A percentile compares a stretch with the other conserved stretches of the same genome.
Evolutionary conservation across 2,888 invertebrate species (phyloP).

Genomic region (Keiferia lycopersicella): DNA sequence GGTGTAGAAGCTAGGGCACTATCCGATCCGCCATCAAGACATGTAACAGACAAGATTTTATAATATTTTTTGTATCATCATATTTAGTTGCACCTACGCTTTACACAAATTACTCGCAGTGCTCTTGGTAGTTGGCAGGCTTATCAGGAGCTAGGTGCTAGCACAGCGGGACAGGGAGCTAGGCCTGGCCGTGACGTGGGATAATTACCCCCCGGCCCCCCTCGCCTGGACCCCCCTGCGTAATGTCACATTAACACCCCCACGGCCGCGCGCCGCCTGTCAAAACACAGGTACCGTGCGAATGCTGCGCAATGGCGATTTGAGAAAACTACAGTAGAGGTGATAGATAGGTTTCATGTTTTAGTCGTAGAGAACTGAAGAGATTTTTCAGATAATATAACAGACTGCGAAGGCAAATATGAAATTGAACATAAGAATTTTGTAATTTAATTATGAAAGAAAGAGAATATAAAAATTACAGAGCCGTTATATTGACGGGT

Average conservation of each 20-base stretch:
- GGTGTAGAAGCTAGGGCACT: too few relatives aligned
- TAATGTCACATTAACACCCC: conserved; percentile 80
- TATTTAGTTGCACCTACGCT: background rate
- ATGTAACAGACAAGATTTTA: too few relatives aligned
- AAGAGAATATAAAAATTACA: too few relatives aligned
- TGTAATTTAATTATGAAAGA: too few relatives aligned
- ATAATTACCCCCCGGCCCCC: conserved; percentile 68
- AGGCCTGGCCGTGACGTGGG: conserved; percentile 77
- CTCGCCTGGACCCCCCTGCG: conserved; percentile 39
- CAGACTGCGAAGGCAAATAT: too few relatives aligned
- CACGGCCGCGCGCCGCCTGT: conserved; percentile 50
- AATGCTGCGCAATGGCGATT: background rate
- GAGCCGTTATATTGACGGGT: too few relatives aligned
- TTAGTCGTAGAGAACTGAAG: too few relatives aligned
- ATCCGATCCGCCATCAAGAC: too few relatives aligned
- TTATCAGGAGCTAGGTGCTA: conserved; percentile 42
- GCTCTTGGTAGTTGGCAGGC: conserved; percentile 11
- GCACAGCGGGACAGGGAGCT: conserved; percentile 65
- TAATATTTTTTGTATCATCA: background rate
- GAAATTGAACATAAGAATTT: too few relatives aligned
- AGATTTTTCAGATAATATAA: too few relatives aligned
- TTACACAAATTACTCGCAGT: conserved; percentile 8
- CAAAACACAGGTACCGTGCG: conserved; percentile 58
- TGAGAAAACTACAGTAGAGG: background rate
- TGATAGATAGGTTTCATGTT: too few relatives aligned